phyloP scores from a whole-genome alignment of 2,113 vertebrate species.

The Trogon surrucura region DNA sequence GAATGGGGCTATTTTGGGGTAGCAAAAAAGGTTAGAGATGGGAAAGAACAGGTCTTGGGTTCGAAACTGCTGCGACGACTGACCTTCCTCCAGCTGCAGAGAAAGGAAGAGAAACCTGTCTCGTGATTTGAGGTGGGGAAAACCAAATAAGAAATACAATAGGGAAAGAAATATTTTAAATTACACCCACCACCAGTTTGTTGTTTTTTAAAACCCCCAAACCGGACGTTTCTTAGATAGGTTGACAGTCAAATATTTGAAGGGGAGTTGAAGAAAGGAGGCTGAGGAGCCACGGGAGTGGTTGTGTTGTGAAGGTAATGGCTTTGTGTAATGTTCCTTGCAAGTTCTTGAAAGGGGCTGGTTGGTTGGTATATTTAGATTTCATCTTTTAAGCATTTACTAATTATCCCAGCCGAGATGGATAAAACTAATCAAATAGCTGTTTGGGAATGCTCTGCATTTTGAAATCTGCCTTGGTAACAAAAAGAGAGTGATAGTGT shows the following conservation, averaged over 20 bases:
- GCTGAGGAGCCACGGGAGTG: slow-evolving; percentile 13
- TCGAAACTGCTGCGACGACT: background rate
- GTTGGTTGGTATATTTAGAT: slow-evolving; percentile 75
- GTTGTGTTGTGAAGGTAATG: slow-evolving; percentile 57
- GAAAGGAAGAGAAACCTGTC: background rate
- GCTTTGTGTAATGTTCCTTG: slow-evolving; percentile 52
- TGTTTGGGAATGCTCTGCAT: slow-evolving; percentile 67
- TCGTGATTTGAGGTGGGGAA: background rate
- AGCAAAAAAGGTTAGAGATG: background rate
- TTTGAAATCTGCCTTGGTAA: slow-evolving; percentile 48
- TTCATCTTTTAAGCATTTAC: slow-evolving; percentile 72
- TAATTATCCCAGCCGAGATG: slow-evolving; percentile 70
- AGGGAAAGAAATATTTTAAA: background rate
- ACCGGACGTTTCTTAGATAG: background rate
- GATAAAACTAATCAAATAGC: slow-evolving; percentile 62
- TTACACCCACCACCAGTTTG: background rate
- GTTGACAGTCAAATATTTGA: background rate
- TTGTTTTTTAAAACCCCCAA: background rate
- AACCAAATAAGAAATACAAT: background rate
- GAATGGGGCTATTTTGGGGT: background rate
- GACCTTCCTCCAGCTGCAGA: background rate
- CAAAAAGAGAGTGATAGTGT: background rate
- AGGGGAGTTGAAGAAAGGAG: background rate
- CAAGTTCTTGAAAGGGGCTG: slow-evolving; percentile 56
- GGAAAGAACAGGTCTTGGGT: background rate